Base-by-base conservation (phyloP, 1,140 invertebrate species). In the Macrostomum lignano region DNA sequence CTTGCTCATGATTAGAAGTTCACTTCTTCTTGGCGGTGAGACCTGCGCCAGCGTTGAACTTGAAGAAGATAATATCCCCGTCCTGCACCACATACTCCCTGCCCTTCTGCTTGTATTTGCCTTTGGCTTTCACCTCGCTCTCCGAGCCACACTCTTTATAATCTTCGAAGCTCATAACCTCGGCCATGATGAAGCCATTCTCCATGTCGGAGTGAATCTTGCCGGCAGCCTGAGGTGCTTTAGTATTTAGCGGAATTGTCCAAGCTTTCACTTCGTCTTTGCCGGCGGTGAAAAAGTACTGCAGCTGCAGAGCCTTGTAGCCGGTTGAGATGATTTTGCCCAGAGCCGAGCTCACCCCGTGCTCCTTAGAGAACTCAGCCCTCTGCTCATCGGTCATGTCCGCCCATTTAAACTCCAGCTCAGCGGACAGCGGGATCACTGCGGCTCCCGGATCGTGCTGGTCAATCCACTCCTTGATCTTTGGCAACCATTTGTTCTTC, bases 171-270 rank as follows among this genome's bases (percentile, higher is more conserved):
- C 88, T 82, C 82, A 94, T 94, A 0, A 96, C 79, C 65, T 98
- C 88, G 29, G 91, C 91, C 88, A 96, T 96, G 36, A 98, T 94
- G 62, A 98, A 98, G 24, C 91, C 91, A 58, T 91, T 94, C 53
- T 98, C 91, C 58, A 98, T 94, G 53, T 96, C 88, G 1, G 86
- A 88, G 54, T 98, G 91, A 58, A 98, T 98, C 47, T 70, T 69
- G 2, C 91, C 88, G 21, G 82, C 91, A 14, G 88, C 91, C 58
- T 88, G 79, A 0, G 91, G 91, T 1, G 91, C 88, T 57, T 93
- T 94, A 0, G 79, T 79, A 31, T 76, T 77, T 70, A 82, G 84
- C 72, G 91, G 82, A 55, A 98, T 78, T 2, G 84, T 96, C 91
- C 91, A 98, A 6, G 84, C 84, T 59, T 91, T 94, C 1, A 96